These are phyloP conservation scores for Desmophyllum pertusum DNA, from an alignment of 92 coral and sea anemone genomes.

Conservation along the genomic window DNA sequence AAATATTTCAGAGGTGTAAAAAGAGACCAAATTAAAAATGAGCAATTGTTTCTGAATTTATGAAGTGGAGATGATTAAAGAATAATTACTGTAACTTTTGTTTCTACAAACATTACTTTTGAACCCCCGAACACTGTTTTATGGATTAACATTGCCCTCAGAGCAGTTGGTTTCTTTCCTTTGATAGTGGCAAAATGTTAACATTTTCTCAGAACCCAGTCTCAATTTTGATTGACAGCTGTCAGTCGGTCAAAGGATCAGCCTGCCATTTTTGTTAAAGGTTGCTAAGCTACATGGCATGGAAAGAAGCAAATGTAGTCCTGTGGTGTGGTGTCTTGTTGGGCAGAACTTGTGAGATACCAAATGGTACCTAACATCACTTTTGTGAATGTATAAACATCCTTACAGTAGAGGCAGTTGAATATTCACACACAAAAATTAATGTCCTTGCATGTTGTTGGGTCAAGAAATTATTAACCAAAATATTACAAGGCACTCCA, in stretches of 20 bases:
- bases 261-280: not conserved
- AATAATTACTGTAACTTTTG: too few species aligned
- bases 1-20: not conserved
- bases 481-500: too few species aligned
- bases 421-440: not conserved
- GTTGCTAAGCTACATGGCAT: not conserved
- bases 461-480: too few species aligned
- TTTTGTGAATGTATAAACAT: not conserved
- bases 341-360: too few species aligned
- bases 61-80: not conserved
- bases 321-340: not conserved
- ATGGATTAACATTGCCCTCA: not conserved
- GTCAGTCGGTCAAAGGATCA: not conserved
- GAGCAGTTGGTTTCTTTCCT: not conserved
- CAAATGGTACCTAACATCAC: not conserved
- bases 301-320: too few species aligned
- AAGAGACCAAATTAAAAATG: not conserved
- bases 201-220: not conserved
- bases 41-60: not conserved
- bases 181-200: not conserved
- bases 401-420: not conserved
- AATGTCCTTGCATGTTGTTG: not conserved
- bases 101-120: too few species aligned
- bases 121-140: too few species aligned
- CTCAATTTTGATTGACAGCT: not conserved